phyloP scores from a whole-genome alignment of 2,888 invertebrate genomes.

The Pasiphila rectangulata region DNA sequence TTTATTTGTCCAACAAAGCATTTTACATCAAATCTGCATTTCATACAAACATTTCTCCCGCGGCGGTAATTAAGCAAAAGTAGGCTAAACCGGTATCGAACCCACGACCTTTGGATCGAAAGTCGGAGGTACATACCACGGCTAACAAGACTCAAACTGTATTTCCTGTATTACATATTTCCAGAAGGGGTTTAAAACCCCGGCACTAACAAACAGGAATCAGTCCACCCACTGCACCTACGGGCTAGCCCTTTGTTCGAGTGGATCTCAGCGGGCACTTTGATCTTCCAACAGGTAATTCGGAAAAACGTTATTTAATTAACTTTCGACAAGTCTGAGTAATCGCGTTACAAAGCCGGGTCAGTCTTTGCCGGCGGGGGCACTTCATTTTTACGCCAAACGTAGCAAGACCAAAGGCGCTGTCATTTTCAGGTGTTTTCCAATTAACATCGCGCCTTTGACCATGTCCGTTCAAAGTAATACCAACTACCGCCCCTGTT shows the following conservation, averaged over 20 bases:
- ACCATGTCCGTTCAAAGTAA: constrained; percentile 65
- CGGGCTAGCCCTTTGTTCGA: constrained; percentile 71
- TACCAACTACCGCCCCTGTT: constrained; percentile 61
- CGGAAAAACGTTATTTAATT: constrained; percentile 81
- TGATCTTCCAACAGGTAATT: constrained; percentile 77
- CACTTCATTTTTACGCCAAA: constrained; percentile 78
- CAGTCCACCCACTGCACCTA: constrained; percentile 70
- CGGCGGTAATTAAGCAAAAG: too few species aligned
- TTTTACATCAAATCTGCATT: constrained; percentile 34
- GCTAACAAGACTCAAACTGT: too few species aligned
- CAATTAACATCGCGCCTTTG: constrained; percentile 79
- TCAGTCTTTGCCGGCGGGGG: constrained; percentile 68
- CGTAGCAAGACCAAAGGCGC: constrained; percentile 69
- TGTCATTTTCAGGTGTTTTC: constrained; percentile 78
- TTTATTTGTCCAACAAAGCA: too few species aligned
- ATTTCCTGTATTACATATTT: too few species aligned
- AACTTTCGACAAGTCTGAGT: constrained; percentile 79
- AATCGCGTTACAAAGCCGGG: constrained; percentile 79
- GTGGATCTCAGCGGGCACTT: constrained; percentile 66
- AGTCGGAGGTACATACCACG: too few species aligned
- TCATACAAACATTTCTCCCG: too few species aligned
- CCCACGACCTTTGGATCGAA: too few species aligned
- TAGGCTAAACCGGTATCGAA: too few species aligned
- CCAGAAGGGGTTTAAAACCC: constrained; percentile 6
- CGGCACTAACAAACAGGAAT: constrained; percentile 38